phyloP scores from a whole-genome alignment of 2,888 invertebrate genomes.

The Diplolepis rosae region DNA sequence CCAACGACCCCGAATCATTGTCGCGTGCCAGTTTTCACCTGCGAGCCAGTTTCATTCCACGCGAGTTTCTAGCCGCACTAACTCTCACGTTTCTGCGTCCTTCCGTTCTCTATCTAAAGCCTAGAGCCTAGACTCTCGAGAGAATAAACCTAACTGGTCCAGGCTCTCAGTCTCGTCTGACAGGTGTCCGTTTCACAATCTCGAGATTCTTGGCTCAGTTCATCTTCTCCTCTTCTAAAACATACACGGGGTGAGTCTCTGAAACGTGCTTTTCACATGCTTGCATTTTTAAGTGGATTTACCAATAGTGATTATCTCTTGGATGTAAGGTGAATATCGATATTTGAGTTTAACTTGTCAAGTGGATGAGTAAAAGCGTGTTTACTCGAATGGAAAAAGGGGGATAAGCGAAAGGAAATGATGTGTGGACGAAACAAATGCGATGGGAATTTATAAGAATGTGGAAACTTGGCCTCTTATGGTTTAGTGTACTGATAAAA shows the following conservation, averaged over 20 bases:
- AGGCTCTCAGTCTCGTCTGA: conserved; percentile 15
- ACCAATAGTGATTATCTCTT: conserved; percentile 5
- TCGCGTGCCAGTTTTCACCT: conserved; percentile 31
- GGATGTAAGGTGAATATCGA: not conserved
- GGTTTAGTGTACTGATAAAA: conserved; percentile 12
- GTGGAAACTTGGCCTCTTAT: conserved; percentile 9
- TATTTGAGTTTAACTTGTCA: conserved; percentile 6
- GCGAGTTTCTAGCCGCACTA: conserved; percentile 21
- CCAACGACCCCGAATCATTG: conserved; percentile 28
- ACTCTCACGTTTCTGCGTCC: conserved; percentile 17
- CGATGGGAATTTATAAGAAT: too few species aligned
- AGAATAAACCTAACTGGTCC: not conserved
- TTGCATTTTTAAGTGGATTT: conserved; percentile 10
- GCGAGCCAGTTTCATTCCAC: conserved; percentile 22
- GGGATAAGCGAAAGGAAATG: conserved; percentile 31
- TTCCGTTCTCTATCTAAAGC: conserved; percentile 11
- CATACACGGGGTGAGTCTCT: not conserved
- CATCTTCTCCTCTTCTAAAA: not conserved
- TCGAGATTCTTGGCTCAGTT: not conserved
- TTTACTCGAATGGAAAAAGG: conserved; percentile 25
- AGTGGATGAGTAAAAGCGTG: conserved; percentile 19
- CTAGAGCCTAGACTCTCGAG: not conserved
- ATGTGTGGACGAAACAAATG: conserved; percentile 27
- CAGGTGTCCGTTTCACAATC: conserved; percentile 22
- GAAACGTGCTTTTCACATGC: not conserved